Evolutionary conservation across 2,113 vertebrate genomes (phyloP).

Genomic region (Turnix velox): DNA sequence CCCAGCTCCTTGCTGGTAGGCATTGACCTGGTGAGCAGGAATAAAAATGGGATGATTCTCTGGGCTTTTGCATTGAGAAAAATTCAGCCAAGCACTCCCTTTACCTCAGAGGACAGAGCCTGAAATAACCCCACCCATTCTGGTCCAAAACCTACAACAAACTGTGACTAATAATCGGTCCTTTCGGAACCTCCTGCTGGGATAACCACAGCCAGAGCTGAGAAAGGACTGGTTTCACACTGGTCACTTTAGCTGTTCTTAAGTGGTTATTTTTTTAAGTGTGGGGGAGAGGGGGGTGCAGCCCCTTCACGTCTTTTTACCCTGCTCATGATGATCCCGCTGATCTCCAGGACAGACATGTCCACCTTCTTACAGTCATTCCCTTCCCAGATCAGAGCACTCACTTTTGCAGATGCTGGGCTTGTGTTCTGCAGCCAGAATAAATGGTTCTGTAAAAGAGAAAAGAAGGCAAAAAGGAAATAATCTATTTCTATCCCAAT

Average conservation of each 20-base stretch:
- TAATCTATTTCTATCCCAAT: not conserved
- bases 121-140: not conserved
- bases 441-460: slow-evolving; percentile 80
- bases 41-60: not conserved
- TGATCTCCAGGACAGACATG: slow-evolving; percentile 97
- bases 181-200: not conserved
- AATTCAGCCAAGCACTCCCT: not conserved
- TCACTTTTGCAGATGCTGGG: slow-evolving; percentile 90
- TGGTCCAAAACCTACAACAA: not conserved
- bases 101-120: not conserved
- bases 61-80: not conserved
- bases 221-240: not conserved
- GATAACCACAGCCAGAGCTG: not conserved
- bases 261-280: not conserved
- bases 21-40: slow-evolving; percentile 82
- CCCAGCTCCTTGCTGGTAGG: slow-evolving; percentile 88
- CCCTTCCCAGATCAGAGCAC: slow-evolving; percentile 96
- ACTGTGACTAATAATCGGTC: not conserved
- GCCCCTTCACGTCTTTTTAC: slow-evolving; percentile 61
- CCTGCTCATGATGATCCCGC: slow-evolving; percentile 93
- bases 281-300: not conserved
- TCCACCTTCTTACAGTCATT: slow-evolving; percentile 97
- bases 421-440: slow-evolving; percentile 95
- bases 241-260: not conserved
- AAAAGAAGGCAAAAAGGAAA: not conserved